phyloP scores from a whole-genome alignment of 2,888 invertebrate species.

The Micropterix aruncella region DNA sequence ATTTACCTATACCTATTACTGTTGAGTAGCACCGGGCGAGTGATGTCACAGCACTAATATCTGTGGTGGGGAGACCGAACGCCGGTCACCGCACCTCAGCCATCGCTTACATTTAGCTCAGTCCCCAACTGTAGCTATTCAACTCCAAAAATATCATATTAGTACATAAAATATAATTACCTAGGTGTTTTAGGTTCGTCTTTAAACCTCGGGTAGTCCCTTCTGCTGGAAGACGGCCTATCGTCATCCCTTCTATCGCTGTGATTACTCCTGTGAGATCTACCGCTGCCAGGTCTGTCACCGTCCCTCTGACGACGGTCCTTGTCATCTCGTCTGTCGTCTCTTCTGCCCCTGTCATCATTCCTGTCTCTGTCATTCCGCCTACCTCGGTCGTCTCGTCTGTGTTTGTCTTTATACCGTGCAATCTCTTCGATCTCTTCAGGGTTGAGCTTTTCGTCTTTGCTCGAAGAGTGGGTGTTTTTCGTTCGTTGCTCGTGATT shows the following conservation, averaged over 20 bases:
- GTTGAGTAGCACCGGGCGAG: too few relatives aligned
- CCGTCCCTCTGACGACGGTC: too few relatives aligned
- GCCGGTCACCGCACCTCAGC: too few relatives aligned
- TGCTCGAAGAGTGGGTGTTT: neutral
- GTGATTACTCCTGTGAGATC: conserved; percentile 18
- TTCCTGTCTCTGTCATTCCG: conserved; percentile 21
- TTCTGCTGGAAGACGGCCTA: conserved; percentile 32
- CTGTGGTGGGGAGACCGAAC: too few relatives aligned
- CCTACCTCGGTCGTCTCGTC: conserved; percentile 20
- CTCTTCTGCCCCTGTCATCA: conserved; percentile 15
- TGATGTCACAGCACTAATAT: too few relatives aligned
- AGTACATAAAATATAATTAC: too few relatives aligned
- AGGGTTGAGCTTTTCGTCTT: neutral
- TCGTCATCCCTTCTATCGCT: conserved; percentile 15
- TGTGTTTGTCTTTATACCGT: neutral
- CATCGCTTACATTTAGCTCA: too few relatives aligned
- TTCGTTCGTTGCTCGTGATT: neutral
- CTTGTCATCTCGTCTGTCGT: conserved; percentile 20
- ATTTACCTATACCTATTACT: too few relatives aligned
- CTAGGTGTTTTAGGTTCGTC: conserved; percentile 83
- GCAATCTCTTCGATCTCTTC: too few relatives aligned
- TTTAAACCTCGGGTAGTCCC: conserved; percentile 48
- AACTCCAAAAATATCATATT: too few relatives aligned
- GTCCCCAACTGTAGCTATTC: too few relatives aligned
- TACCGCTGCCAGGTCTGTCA: conserved; percentile 20